Conservation (phyloP, 2,888 invertebrate species). For the Nysson spinosus region DNA sequence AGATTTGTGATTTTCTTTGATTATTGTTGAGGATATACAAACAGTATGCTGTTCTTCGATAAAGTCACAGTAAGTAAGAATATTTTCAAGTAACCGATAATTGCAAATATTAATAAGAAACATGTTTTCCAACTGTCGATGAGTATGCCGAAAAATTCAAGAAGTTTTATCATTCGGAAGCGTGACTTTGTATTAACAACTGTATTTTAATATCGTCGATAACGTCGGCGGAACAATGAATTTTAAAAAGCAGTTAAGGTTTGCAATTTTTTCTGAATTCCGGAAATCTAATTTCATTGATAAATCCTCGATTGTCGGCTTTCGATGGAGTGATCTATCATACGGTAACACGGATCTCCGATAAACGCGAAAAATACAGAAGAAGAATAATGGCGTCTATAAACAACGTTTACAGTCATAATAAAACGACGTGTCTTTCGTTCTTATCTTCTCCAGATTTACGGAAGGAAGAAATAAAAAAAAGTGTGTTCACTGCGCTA, state of each 20-base stretch:
- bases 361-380: slow-evolving; percentile 6
- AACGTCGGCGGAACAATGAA: too few species aligned
- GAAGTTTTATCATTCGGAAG: too few species aligned
- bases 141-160: neutral
- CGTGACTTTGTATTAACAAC: too few species aligned
- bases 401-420: neutral
- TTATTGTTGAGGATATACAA: too few species aligned
- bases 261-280: too few species aligned
- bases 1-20: too few species aligned
- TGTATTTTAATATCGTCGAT: too few species aligned
- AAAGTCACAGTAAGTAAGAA: slow-evolving; percentile 14
- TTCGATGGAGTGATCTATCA: slow-evolving; percentile 1
- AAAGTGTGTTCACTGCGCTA: too few species aligned
- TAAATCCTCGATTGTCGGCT: neutral
- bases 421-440: slow-evolving; percentile 2
- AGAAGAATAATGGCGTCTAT: neutral
- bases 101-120: too few species aligned
- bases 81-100: too few species aligned
- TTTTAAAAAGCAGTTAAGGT: neutral
- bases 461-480: neutral
- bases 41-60: slow-evolving; percentile 13
- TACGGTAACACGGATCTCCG: neutral
- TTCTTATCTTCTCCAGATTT: neutral
- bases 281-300: slow-evolving; percentile 3
- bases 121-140: too few species aligned